Evolutionary conservation across 2,888 invertebrate species (phyloP).

Genomic region (Corbicula japonica): DNA sequence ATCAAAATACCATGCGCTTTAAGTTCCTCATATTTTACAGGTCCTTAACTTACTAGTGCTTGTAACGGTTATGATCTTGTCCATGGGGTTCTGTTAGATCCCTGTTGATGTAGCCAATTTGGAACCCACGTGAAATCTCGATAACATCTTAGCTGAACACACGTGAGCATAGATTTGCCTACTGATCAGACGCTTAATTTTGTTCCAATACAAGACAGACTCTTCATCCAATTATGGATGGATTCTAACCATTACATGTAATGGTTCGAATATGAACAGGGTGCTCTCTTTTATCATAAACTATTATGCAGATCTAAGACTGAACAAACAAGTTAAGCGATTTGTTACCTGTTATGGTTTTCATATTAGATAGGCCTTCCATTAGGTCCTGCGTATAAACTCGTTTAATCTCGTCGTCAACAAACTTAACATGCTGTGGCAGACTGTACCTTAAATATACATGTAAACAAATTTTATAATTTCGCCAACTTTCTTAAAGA

Average conservation of each 20-base stretch:
- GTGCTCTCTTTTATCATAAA: background rate
- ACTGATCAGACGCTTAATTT: background rate
- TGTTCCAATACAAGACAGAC: background rate
- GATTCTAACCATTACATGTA: background rate
- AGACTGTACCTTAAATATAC: constrained; percentile 38
- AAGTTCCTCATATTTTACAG: no score
- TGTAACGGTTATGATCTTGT: no score
- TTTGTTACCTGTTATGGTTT: constrained; percentile 35
- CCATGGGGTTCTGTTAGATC: no score
- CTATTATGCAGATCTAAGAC: background rate
- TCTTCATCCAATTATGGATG: background rate
- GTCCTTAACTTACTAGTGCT: no score
- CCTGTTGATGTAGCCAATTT: no score
- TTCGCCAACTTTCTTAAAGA: no score
- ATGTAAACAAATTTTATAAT: no score
- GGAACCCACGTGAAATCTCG: no score
- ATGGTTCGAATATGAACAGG: background rate
- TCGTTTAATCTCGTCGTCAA: constrained; percentile 44
- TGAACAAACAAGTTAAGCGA: background rate
- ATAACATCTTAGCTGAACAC: no score
- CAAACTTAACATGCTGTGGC: constrained; percentile 38
- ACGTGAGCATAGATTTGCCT: no score
- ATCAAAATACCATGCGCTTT: no score
- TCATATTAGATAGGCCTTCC: constrained; percentile 54
- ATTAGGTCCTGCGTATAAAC: constrained; percentile 45